These are phyloP conservation scores for Capitulum mitella DNA, from an alignment of 2,888 invertebrate species.

Conservation along the genomic window DNA sequence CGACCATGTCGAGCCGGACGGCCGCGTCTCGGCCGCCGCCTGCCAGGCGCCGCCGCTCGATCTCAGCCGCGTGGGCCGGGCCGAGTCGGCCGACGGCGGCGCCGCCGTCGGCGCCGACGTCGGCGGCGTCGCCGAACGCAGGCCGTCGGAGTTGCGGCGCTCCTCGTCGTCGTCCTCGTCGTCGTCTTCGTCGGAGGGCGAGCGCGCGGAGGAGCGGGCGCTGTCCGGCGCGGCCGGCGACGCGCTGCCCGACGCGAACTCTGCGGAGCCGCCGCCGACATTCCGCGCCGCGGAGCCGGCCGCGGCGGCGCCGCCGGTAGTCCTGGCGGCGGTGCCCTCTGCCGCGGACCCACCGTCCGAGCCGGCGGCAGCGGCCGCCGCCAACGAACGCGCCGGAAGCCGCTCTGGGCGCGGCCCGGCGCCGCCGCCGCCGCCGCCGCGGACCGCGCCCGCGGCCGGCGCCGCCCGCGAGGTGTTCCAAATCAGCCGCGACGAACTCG, in stretches of 20 bases:
- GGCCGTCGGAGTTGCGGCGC: too few relatives aligned
- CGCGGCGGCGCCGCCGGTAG: background rate
- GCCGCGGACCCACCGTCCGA: background rate
- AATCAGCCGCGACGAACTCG: background rate
- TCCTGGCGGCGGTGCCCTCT: background rate
- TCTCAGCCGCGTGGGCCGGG: background rate
- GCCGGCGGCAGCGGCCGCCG: too few relatives aligned
- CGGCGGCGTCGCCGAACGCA: too few relatives aligned
- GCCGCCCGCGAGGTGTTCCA: background rate
- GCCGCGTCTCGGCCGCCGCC: background rate
- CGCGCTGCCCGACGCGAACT: too few relatives aligned
- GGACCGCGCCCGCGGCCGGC: background rate
- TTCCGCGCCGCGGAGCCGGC: background rate
- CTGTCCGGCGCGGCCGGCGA: too few relatives aligned
- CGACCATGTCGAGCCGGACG: background rate
- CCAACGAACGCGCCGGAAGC: background rate
- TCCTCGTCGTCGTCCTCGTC: too few relatives aligned
- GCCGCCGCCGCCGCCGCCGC: background rate
- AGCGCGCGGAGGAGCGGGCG: too few relatives aligned
- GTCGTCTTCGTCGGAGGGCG: background rate
- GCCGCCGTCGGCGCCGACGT: too few relatives aligned
- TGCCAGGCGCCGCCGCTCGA: background rate
- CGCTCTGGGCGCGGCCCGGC: background rate
- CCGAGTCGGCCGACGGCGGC: background rate
- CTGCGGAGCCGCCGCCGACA: too few relatives aligned